Evolutionary conservation across 2,797 vertebrate genomes (phyloP).

Genomic region (Pipistrellus pygmaeus): DNA sequence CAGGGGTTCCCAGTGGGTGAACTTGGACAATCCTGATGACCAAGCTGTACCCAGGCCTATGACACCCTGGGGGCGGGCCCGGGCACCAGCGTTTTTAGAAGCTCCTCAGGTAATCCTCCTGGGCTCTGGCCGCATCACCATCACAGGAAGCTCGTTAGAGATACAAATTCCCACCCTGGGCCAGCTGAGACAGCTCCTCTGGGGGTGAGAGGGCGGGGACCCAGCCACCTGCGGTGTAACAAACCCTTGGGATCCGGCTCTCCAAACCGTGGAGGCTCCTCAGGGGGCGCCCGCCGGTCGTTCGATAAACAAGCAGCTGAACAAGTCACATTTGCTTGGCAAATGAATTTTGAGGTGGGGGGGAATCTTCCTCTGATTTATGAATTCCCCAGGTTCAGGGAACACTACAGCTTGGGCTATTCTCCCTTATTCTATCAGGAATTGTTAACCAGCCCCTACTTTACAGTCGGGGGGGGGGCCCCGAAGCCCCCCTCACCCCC

Average conservation of each 20-base stretch:
- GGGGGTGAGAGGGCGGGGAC: background rate
- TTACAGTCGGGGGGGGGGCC: background rate
- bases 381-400: background rate
- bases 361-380: background rate
- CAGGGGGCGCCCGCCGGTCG: background rate
- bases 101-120: background rate
- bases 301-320: slow-evolving; percentile 8
- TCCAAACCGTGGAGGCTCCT: background rate
- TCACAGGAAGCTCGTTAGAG: background rate
- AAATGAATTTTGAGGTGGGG: background rate
- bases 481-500: background rate
- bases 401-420: background rate
- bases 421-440: background rate
- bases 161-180: background rate
- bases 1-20: background rate
- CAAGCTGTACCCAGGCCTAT: background rate
- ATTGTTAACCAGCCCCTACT: background rate
- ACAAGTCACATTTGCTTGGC: background rate
- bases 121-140: background rate
- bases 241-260: background rate
- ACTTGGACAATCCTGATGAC: background rate
- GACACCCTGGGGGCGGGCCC: background rate
- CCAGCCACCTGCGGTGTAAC: background rate
- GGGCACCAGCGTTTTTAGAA: background rate
- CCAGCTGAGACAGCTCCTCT: slow-evolving; percentile 27